Percentiles rank a stretch among this genome's conserved stretches.
Conservation (phyloP, 2,797 vertebrate species). For the Sebastes cheni region DNA sequence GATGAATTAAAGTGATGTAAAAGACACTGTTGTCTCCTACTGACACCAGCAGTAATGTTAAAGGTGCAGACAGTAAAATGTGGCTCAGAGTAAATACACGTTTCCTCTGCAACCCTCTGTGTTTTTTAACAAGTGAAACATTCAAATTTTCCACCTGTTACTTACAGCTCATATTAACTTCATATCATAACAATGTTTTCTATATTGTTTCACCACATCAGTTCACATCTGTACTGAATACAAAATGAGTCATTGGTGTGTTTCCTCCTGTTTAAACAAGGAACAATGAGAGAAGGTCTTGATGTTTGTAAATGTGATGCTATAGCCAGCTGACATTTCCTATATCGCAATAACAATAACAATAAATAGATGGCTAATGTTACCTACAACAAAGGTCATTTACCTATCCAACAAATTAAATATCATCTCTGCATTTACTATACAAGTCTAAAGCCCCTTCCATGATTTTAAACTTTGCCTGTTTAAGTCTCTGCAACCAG, state of each 20-base stretch:
- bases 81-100: not conserved
- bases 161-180: not conserved
- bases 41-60: not conserved
- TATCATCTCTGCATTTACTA: not conserved
- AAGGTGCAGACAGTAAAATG: not conserved
- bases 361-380: not conserved
- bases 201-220: too few species aligned
- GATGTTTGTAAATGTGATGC: not conserved
- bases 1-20: not conserved
- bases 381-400: not conserved
- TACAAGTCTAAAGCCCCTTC: not conserved
- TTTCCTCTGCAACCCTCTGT: not conserved
- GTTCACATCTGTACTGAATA: too few species aligned
- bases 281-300: not conserved
- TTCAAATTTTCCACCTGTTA: not conserved
- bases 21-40: not conserved
- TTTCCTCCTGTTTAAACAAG: not conserved
- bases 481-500: not conserved
- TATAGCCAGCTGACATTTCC: not conserved
- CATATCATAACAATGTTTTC: too few species aligned
- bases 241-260: too few species aligned
- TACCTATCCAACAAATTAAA: not conserved
- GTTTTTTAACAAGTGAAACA: not conserved
- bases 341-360: not conserved
- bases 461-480: not conserved